Base-by-base conservation (phyloP, 2,797 vertebrate species). In the Anguilla megastoma region DNA sequence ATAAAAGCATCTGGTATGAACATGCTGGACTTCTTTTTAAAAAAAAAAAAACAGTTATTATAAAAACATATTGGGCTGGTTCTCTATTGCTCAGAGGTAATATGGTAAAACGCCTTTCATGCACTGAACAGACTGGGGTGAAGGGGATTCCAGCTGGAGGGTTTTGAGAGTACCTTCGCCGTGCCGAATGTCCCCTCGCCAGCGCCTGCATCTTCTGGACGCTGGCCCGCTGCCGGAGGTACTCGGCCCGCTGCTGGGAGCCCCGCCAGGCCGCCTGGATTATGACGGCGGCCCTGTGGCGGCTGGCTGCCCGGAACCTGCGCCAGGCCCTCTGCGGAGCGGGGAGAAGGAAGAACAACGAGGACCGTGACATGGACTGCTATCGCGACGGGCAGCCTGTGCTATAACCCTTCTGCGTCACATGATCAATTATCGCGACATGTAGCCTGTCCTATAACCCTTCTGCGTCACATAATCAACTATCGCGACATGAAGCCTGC, bases 191-290 rank as follows among this genome's bases (percentile, higher is more conserved):
- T 3, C 98, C 98, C 90, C 97, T 96, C 93, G 95, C 95, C 87
- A 97, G 82, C 7, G 98, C 97, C 93, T 99, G 99, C 85, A 99
- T 93, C 85, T 96, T 96, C 84, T 95, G 96, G 76, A 97, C 91
- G 0, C 94, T 94, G 2, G 80, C 91, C 87, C 89, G 93, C 89
- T 91, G 94, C 24, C 91, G 94, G 24, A 21, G 90, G 91, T 95
- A 97, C 56, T 91, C 90, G 0, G 33, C 90, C 36, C 95, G 94
- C 85, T 96, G 96, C 14, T 30, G 89, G 92, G 95, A 95, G 0
- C 97, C 96, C 82, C 97, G 94, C 98, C 98, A 99, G 0, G 88
- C 79, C 0, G 97, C 94, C 95, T 99, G 98, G 88, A 99, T 97
- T 50, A 95, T n/a, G 87, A 90, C 91, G 12, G 95, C 30, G 0